These are phyloP conservation scores for Podarcis siculus DNA, from an alignment of 2,797 vertebrate species.

Conservation along the genomic window DNA sequence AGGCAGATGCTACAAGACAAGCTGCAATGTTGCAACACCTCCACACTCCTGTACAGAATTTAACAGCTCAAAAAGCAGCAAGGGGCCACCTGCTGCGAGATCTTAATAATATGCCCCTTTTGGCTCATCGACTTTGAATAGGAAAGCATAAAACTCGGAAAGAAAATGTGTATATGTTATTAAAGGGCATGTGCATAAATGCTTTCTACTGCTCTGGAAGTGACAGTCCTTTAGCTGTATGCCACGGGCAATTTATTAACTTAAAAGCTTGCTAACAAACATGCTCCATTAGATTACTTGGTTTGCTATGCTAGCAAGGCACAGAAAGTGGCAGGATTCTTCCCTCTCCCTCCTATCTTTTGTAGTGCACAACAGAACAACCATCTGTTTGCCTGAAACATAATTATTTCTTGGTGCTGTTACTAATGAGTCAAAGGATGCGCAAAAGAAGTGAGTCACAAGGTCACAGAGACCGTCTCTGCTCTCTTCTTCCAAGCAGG, in stretches of 20 bases:
- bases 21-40: constrained; percentile 24
- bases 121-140: constrained; percentile 70
- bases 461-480: neutral
- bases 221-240: constrained; percentile 14
- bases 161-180: constrained; percentile 33
- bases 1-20: constrained; percentile 45
- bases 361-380: neutral
- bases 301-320: neutral
- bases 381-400: neutral
- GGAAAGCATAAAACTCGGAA: constrained; percentile 64
- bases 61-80: constrained; percentile 56
- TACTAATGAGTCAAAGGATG: neutral
- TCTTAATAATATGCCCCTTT: constrained; percentile 62
- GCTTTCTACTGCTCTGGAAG: constrained; percentile 52
- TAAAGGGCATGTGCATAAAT: constrained; percentile 45
- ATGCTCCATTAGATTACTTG: neutral
- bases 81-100: constrained; percentile 49
- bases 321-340: neutral
- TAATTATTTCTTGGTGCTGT: neutral
- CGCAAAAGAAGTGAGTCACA: neutral
- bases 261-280: constrained; percentile 45
- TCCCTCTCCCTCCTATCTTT: neutral
- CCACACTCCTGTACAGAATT: constrained; percentile 52
- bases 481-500: neutral
- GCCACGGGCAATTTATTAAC: constrained; percentile 65